Evolutionary conservation across 2,888 invertebrate genomes (phyloP).

Genomic region (Cremastinae sp.): DNA sequence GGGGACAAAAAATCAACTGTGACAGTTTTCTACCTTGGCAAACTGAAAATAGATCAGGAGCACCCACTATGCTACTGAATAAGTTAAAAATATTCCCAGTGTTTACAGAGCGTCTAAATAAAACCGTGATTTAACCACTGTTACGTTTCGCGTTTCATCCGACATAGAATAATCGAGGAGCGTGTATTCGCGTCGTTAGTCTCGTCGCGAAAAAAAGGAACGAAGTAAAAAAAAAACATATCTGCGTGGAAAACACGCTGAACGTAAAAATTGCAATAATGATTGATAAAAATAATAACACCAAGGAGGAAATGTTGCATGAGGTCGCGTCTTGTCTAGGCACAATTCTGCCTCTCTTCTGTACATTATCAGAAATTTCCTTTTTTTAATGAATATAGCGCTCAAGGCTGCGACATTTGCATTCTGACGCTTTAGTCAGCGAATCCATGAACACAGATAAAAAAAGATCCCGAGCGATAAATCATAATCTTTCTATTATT

Average conservation of each 20-base stretch:
- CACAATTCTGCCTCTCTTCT: not conserved
- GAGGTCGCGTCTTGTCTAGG: slow-evolving; percentile 3
- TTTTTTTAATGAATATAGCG: no score
- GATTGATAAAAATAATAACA: slow-evolving; percentile 19
- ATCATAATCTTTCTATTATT: no score
- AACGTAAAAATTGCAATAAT: slow-evolving; percentile 24
- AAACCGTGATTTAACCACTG: slow-evolving; percentile 50
- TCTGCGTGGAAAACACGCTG: slow-evolving; percentile 16
- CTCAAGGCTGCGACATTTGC: no score
- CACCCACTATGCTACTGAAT: slow-evolving; percentile 46
- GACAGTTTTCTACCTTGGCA: slow-evolving; percentile 30
- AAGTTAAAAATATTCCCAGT: slow-evolving; percentile 57
- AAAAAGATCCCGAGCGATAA: no score
- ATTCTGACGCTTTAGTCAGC: no score
- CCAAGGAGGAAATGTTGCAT: slow-evolving; percentile 21
- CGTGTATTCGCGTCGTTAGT: slow-evolving; percentile 31
- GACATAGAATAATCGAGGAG: slow-evolving; percentile 6
- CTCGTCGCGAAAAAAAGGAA: slow-evolving; percentile 20
- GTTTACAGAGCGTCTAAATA: slow-evolving; percentile 56
- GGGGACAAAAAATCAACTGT: not conserved
- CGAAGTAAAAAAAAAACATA: slow-evolving; percentile 6
- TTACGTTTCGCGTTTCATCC: slow-evolving; percentile 29
- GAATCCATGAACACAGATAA: no score
- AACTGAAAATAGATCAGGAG: slow-evolving; percentile 45
- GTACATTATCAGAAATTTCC: not conserved